Base-by-base conservation (phyloP, 2,797 vertebrate genomes). In the Sylvilagus floridanus region DNA sequence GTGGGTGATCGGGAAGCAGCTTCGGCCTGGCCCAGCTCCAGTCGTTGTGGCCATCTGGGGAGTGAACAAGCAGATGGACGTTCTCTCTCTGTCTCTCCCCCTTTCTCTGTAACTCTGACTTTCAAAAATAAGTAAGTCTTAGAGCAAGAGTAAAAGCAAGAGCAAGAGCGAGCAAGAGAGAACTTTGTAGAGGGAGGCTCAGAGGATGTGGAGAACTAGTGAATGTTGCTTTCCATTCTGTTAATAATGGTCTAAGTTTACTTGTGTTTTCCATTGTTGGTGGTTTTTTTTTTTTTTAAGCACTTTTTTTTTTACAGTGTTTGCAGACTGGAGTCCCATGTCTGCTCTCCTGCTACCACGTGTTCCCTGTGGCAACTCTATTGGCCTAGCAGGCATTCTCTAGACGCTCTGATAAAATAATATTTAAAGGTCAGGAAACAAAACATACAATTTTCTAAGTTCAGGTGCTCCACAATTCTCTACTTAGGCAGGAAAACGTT, bases 401-500 rank as follows among this genome's bases (percentile, higher is more conserved):
- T 17, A 62, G 5, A 73, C 4, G 7, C 42, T 88, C 86, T 90
- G 69, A 47, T 76, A 68, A 66, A 88, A 88, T 77, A 32, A 42
- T 54, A 73, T 47, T 84, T 37, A 6, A 30, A 7, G 28, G 76
- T 87, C 66, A 28, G 16, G 24, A 66, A 93, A 84, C 71, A 95
- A 57, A 85, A 69, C 4, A n/a, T 60, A 32, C 2, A 30, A 6
- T 69, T 83, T 77, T 87, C 12, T 88, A 94, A 69, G 10, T 91
- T 94, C 42, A 77, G 16, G 35, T 47, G 65, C 17, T 17, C 11
- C 11, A 4, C 62, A 50, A 88, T 30, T 95, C 87, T 95, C 82
- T 84, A 66, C 28, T 32, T 90, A 78, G 19, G 19, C 50, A 77
- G 92, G 14, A 90, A 65, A 87, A 66, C 73, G 4, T 32, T 96